phyloP scores from a whole-genome alignment of 2,888 invertebrate species.

The Pantelozetes paolii region DNA sequence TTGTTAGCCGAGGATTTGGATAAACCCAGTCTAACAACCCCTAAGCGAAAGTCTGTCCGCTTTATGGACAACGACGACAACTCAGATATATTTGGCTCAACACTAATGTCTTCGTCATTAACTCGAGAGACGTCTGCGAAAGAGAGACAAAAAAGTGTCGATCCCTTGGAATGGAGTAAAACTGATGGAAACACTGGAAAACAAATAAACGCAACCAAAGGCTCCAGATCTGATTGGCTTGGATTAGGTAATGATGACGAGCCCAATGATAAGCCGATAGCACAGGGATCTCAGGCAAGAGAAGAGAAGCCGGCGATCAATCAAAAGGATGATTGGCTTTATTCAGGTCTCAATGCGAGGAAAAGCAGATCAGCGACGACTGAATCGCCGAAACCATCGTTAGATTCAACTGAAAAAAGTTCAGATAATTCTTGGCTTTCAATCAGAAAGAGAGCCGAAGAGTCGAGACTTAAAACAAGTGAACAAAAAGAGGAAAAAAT shows the following conservation, averaged over 20 bases:
- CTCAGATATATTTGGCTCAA: not conserved
- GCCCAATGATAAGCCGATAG: not conserved
- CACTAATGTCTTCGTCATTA: not conserved
- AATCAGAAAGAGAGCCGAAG: slow-evolving; percentile 6
- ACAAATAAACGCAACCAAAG: not conserved
- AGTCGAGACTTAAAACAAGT: not conserved
- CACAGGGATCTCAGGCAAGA: not conserved
- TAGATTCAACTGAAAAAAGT: not conserved
- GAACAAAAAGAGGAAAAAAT: slow-evolving; percentile 11
- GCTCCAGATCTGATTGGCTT: slow-evolving; percentile 39
- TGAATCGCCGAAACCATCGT: not conserved
- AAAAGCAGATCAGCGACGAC: slow-evolving; percentile 24
- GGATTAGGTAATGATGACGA: slow-evolving; percentile 27
- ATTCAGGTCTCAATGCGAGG: slow-evolving; percentile 35
- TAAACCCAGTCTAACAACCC: not conserved
- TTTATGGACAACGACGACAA: slow-evolving; percentile 36
- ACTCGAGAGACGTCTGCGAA: not conserved
- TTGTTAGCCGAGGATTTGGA: slow-evolving; percentile 14
- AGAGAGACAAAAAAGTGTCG: not conserved
- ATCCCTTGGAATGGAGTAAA: not conserved
- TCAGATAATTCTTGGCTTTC: slow-evolving; percentile 6
- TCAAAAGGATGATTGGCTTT: slow-evolving; percentile 40
- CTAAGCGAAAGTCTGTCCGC: slow-evolving; percentile 39
- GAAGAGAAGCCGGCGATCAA: not conserved
- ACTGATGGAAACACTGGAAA: slow-evolving; percentile 4